Base-by-base conservation (phyloP, 1,140 invertebrate species). In the Adoxophyes honmai region DNA sequence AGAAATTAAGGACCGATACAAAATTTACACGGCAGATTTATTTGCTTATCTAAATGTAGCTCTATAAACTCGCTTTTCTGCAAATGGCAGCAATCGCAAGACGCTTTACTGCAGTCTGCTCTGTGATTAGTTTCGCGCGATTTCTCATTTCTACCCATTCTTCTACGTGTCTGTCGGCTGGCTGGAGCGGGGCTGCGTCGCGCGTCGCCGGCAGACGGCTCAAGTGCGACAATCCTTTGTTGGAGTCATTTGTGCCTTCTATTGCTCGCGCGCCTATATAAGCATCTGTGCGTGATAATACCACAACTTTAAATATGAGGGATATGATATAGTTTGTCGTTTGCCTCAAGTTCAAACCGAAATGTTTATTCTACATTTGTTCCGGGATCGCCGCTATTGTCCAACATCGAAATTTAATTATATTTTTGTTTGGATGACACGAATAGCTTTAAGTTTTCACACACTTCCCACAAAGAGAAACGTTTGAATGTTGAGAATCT, bases 211-310 rank as follows among this genome's bases (percentile, higher is more conserved):
- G 18, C 16, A 28, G 21, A 28, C 21, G 21, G 21, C 34, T 48
- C 42, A 48, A 48, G 42, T 48, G 42, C 42, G 21, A 48, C 18
- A n/a, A 48, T 48, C 42, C 42, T 48, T 48, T 48, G 42, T 48
- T 48, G 16, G 14, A 9, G 39, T 44, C 39, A 7, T 39, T 44
- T 9, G 14, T 18, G 42, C 16, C 39, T 48, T 18, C 42, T 28
- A 2, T 6, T 6, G 21, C 21, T 28, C 2, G 21, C 6, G 21
- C 2, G 21, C 6, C 2, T 28, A 28, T 28, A 6, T 28, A 28
- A 6, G 18, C 28, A 28, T 48, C 21, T n/a, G 21, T 18, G 42
- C 42, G 42, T 48, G 42, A 48, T 18, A 48, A 0, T n/a, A 48
- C 14, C 21, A 48, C 42, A 5, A 18, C 18, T 48, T 13, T 28